Evolutionary conservation across 2,113 vertebrate species (phyloP).

Genomic region (Callocephalon fimbriatum): DNA sequence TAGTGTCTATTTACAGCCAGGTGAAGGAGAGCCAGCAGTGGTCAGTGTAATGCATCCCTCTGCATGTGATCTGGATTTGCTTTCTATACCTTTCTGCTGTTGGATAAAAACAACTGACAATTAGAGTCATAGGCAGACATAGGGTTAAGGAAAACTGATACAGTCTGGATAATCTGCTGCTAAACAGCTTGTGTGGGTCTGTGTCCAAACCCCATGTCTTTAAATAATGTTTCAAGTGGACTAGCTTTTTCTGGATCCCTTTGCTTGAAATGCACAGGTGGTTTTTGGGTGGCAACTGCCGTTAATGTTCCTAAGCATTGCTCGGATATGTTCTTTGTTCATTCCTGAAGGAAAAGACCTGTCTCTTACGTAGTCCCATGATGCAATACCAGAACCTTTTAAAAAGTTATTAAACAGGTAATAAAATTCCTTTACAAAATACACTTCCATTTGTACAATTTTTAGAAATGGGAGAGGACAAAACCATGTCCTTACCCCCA

Average conservation of each 20-base stretch:
- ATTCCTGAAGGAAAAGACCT: background rate
- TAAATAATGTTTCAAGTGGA: conserved; percentile 17
- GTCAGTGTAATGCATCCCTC: background rate
- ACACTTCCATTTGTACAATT: conserved; percentile 10
- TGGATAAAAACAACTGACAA: background rate
- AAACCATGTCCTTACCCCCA: background rate
- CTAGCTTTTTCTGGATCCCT: background rate
- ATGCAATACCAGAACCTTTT: conserved; percentile 42
- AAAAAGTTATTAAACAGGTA: conserved; percentile 70
- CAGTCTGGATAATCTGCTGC: conserved; percentile 21
- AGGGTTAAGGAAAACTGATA: background rate
- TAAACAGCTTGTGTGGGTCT: conserved; percentile 12
- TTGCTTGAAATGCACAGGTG: background rate
- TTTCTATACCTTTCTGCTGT: background rate
- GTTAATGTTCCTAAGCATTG: background rate
- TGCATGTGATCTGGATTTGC: background rate
- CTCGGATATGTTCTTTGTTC: background rate
- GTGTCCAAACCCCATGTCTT: conserved; percentile 21
- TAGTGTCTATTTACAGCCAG: background rate
- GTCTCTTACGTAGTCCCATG: background rate
- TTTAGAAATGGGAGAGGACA: conserved; percentile 19
- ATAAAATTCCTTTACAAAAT: conserved; percentile 52
- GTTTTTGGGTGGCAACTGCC: background rate
- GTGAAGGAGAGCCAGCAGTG: background rate
- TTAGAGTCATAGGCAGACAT: background rate